Evolutionary conservation across 2,888 invertebrate species (phyloP), one percentile per base, ranked within the genome.

Genomic region (Parelbella ahira): DNA sequence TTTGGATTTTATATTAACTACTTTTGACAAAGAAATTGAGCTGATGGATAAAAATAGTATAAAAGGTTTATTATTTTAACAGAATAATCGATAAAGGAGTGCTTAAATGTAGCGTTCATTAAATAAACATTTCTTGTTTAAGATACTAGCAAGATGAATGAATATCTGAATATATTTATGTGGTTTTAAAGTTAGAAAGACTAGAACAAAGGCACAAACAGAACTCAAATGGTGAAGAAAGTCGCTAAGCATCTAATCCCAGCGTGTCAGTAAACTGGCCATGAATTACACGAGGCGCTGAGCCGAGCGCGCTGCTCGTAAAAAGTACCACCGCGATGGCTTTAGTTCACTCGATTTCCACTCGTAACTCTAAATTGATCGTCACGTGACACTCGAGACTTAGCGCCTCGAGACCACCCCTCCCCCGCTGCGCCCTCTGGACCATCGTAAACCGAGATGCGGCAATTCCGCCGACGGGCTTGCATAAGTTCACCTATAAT

Each of bases 331-430:
- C 29, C 36, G 29, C 34, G 49, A 49, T 51, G 48, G 48, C 47
- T 47, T 38, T 37, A 39, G 44, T 44, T 49, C 55, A 50, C 47
- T 58, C 57, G 56, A 56, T 59, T 56, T 58, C 54, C 39, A 58
- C 59, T 63, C 63, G 67, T 68, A 68, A 74, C 66, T 71, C 63
- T 54, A 59, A 72, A 71, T 68, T 65, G 70, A 71, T 73, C 63
- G 64, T 61, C 62, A 59, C 59, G 65, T 62, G 70, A 62, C 68
- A 62, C 53, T 48, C 54, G 54, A 38, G 56, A 62, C 60, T 65
- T 56, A 59, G 50, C 32, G 54, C 51, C 51, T 27, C 44, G 33
- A n/a, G 48, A 32, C 41, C 30, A 41, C 34, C 41, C 45, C 44
- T 11, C 32, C 20, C 46, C 45, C 38, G 34, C n/a, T n/a, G n/a